Conservation (phyloP, 2,797 vertebrate species). For the Mus caroli region DNA sequence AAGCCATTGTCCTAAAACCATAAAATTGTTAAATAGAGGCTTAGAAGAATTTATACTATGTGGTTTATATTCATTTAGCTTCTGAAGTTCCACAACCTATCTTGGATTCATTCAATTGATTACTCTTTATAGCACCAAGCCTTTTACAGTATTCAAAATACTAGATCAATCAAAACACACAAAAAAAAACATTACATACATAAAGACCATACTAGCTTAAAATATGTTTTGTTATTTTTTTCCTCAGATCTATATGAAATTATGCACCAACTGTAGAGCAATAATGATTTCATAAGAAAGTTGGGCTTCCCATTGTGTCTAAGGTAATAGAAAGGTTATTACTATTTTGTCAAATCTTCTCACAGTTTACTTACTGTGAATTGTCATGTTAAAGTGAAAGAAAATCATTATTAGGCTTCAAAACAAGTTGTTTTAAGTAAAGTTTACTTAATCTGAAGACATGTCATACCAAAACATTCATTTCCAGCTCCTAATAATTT, state of each 20-base stretch:
- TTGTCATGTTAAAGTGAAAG: conserved; percentile 79
- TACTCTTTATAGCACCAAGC: not conserved
- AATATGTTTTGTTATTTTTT: conserved; percentile 26
- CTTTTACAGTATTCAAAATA: conserved; percentile 69
- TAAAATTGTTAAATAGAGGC: not conserved
- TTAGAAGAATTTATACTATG: not conserved
- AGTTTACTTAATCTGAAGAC: conserved; percentile 65
- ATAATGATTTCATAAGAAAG: conserved; percentile 80
- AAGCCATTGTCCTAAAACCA: not conserved
- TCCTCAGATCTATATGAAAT: conserved; percentile 77
- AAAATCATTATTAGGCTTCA: conserved; percentile 75
- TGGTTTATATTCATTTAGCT: conserved; percentile 18
- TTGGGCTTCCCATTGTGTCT: conserved; percentile 67
- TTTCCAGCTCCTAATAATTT: conserved; percentile 60
- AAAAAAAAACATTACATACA: conserved; percentile 65
- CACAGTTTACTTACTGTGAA: conserved; percentile 82
- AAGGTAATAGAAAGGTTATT: conserved; percentile 77
- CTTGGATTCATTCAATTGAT: conserved; percentile 20
- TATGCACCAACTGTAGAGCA: conserved; percentile 75
- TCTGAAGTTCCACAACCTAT: not conserved
- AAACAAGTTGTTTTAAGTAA: conserved; percentile 68
- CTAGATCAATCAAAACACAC: conserved; percentile 72
- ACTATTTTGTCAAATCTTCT: conserved; percentile 79
- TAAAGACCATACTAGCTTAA: conserved; percentile 68
- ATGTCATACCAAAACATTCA: conserved; percentile 54